Evolutionary conservation across 2,797 vertebrate genomes (phyloP).

Genomic region (Liparis tanakae): DNA sequence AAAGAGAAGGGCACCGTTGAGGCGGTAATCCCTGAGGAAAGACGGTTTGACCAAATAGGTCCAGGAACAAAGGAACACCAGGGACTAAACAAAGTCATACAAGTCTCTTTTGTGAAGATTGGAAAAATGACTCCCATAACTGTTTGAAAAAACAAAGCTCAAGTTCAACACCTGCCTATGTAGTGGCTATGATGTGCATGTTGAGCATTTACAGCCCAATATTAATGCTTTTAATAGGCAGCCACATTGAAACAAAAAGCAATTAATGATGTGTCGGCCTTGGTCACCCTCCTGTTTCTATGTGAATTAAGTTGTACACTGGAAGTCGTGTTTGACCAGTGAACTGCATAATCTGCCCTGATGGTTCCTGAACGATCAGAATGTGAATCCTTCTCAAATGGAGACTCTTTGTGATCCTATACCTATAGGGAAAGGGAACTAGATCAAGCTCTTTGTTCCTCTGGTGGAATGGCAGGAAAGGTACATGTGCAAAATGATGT

Average conservation of each 20-base stretch:
- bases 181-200: not conserved
- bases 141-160: not conserved
- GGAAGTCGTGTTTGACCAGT: not conserved
- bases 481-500: not conserved
- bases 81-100: not conserved
- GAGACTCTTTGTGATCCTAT: not conserved
- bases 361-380: not conserved
- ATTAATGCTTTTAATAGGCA: not conserved
- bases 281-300: not conserved
- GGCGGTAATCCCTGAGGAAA: slow-evolving; percentile 13
- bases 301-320: not conserved
- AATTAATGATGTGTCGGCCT: not conserved
- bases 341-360: not conserved
- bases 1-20: slow-evolving; percentile 28
- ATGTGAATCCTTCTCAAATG: not conserved
- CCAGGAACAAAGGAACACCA: not conserved
- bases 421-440: not conserved
- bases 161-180: not conserved
- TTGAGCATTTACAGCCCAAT: not conserved
- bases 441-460: not conserved
- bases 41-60: not conserved
- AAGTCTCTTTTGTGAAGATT: not conserved
- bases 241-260: not conserved
- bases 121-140: not conserved
- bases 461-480: not conserved